Percentiles rank a stretch among this genome's conserved stretches.
Evolutionary conservation across 1,140 invertebrate species (phyloP).

Genomic region (Macrobrachium nipponense): DNA sequence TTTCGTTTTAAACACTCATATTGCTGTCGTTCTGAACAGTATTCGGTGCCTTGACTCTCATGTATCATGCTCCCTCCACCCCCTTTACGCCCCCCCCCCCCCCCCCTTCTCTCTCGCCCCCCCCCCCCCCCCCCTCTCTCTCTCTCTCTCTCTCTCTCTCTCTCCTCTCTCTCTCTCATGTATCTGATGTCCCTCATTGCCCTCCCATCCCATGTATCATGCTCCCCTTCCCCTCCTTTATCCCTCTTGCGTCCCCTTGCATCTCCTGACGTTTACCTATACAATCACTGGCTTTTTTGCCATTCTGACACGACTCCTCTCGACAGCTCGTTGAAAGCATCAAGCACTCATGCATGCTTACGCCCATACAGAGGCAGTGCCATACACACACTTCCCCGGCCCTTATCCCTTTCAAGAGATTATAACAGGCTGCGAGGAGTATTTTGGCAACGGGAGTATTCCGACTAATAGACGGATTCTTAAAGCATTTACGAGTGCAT

Average conservation of each 20-base stretch:
- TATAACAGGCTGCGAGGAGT: too few species aligned
- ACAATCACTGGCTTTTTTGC: too few species aligned
- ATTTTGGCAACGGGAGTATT: too few species aligned
- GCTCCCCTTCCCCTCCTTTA: not conserved
- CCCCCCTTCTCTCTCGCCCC: not conserved
- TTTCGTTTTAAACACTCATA: too few species aligned
- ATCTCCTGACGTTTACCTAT: too few species aligned
- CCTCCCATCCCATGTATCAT: constrained; percentile 1
- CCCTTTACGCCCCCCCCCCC: not conserved
- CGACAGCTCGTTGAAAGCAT: not conserved
- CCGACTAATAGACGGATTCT: too few species aligned
- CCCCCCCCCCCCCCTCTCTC: not conserved
- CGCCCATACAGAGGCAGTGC: constrained; percentile 15
- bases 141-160: not conserved
- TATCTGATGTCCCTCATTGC: too few species aligned
- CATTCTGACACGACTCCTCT: too few species aligned
- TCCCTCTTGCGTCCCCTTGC: too few species aligned
- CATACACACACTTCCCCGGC: constrained; percentile 16
- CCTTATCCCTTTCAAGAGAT: not conserved
- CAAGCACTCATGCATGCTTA: constrained; percentile 9
- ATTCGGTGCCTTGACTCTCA: not conserved
- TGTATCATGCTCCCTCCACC: not conserved
- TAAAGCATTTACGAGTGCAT: too few species aligned
- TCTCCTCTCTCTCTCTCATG: constrained; percentile 34
- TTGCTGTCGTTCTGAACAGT: not conserved